Base-by-base conservation (phyloP, 2,113 vertebrate genomes). In the Syrmaticus mikado region DNA sequence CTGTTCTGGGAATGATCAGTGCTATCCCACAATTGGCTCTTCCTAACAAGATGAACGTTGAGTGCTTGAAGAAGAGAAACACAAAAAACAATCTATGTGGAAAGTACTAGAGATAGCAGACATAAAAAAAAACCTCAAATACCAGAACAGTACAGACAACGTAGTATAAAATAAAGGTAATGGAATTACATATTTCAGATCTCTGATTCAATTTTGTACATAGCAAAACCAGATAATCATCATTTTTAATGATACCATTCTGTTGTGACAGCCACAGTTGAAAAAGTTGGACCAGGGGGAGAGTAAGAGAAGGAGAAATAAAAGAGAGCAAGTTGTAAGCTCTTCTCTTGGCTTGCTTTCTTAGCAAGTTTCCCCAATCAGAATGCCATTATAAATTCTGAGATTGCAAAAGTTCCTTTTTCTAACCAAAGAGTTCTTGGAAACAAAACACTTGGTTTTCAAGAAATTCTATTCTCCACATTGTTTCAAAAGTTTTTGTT, bases 231-330 rank as follows among this genome's bases (percentile, higher is more conserved):
- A 74, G 4, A 8, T 41, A 77, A 73, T 22, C 10, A 38, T 57
- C 32, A 46, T 19, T 81, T 36, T 61, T 78, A 46, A 52, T 15
- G 16, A 71, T 30, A 89, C 6, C 32, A 66, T 53, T 30, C 60
- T 68, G 18, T 21, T 52, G 11, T 41, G 21, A 16, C 10, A 77
- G n/a, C 7, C 61, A 11, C 13, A 65, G 14, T 7, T 72, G 7
- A 60, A 58, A 76, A 64, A 17, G 24, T 5, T 5, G 6, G 10
- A 9, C 6, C 10, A 16, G 4, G 10, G 3, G 5, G 7, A 2
- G 14, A 8, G 28, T 8, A 17, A n/a, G 22, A 22, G 32, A 3
- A 3, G 11, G 15, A 25, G 1, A 6, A 2, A 8, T 12, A 24
- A 11, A 43, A 36, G 8, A 36, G 8, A 27, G 36, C 6, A 8